phyloP scores from a whole-genome alignment of 2,888 invertebrate species.

The Epinotia bilunana region DNA sequence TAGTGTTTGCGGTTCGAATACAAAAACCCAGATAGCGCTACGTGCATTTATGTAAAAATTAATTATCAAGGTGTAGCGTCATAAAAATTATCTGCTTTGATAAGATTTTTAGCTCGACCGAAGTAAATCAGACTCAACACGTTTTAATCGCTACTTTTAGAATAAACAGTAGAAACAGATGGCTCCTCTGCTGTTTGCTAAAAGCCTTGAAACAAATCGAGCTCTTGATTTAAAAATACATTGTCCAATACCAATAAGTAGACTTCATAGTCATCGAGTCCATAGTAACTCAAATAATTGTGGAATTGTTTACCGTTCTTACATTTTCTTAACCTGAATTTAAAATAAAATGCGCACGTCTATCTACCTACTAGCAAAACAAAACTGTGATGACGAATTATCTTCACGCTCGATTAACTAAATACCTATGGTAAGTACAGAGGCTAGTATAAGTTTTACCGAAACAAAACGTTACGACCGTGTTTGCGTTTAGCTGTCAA shows the following conservation, averaged over 20 bases:
- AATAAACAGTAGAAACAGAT: slow-evolving; percentile 51
- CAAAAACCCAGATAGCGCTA: slow-evolving; percentile 48
- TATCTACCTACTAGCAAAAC: neutral
- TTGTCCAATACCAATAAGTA: slow-evolving; percentile 30
- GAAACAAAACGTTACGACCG: no score
- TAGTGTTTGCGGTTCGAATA: slow-evolving; percentile 39
- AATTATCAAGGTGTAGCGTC: slow-evolving; percentile 67
- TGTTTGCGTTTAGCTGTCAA: no score
- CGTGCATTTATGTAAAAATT: slow-evolving; percentile 60
- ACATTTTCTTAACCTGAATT: neutral
- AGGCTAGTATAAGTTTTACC: no score
- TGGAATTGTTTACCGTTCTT: neutral
- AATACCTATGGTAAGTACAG: neutral
- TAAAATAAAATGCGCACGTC: neutral
- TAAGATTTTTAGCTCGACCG: slow-evolving; percentile 67
- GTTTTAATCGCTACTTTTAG: slow-evolving; percentile 59
- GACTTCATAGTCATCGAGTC: neutral
- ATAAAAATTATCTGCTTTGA: slow-evolving; percentile 68
- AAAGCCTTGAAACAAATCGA: slow-evolving; percentile 48
- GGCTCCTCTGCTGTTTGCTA: slow-evolving; percentile 43
- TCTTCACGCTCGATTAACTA: neutral
- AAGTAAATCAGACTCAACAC: slow-evolving; percentile 64
- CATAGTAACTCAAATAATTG: neutral
- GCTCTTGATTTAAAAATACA: slow-evolving; percentile 28
- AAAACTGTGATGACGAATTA: neutral